Conservation (phyloP, 1,140 invertebrate species). For the Tetraneura akinire region DNA sequence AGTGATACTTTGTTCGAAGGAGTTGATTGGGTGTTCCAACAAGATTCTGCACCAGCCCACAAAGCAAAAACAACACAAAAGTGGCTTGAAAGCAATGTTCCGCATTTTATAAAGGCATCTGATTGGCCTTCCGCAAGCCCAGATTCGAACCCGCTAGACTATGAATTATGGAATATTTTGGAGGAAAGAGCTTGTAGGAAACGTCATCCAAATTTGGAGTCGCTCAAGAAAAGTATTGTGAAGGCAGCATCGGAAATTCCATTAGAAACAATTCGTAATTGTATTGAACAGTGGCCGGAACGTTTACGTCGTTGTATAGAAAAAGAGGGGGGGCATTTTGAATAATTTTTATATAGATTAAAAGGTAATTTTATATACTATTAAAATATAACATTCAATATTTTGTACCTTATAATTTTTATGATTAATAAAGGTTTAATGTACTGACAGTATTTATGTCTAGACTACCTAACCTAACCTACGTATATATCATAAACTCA, state of each 20-base stretch:
- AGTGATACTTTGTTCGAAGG: conserved; percentile 19
- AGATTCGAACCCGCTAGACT: conserved; percentile 45
- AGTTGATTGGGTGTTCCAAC: conserved; percentile 31
- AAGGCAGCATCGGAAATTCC: background rate
- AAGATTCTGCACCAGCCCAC: conserved; percentile 33
- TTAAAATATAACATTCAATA: too few relatives aligned
- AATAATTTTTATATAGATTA: too few relatives aligned
- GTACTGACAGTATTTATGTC: too few relatives aligned
- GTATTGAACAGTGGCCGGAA: too few relatives aligned
- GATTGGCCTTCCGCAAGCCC: conserved; percentile 50
- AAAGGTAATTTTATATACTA: too few relatives aligned
- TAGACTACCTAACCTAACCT: too few relatives aligned
- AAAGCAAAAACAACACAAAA: conserved; percentile 37
- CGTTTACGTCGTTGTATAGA: too few relatives aligned
- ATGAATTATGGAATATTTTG: conserved; percentile 10
- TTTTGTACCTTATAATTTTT: too few relatives aligned
- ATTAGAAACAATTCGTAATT: too few relatives aligned
- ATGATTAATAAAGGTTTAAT: too few relatives aligned
- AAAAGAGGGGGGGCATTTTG: too few relatives aligned
- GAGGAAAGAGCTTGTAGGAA: conserved; percentile 52
- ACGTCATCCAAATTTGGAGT: conserved; percentile 37
- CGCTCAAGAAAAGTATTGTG: background rate
- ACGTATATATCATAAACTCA: too few relatives aligned
- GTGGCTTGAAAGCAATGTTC: conserved; percentile 48
- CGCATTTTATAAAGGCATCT: conserved; percentile 38